Conservation (phyloP, 1,140 invertebrate genomes). For the Musca domestica region DNA sequence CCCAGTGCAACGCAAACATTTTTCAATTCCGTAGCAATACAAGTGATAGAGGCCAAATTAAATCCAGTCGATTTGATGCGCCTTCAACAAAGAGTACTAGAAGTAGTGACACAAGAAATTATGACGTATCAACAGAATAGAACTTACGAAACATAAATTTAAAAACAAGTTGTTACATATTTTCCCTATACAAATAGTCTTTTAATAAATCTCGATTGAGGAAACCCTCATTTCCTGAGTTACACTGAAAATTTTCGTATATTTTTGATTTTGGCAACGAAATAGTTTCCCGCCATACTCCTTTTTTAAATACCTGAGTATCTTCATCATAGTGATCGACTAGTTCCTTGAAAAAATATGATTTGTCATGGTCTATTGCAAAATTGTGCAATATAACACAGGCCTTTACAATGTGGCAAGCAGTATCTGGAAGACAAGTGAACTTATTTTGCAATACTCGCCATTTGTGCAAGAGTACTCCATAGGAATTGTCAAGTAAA, state of each 20-base stretch:
- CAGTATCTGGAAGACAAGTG: background rate
- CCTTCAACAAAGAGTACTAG: conserved; percentile 6
- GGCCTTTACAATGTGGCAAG: background rate
- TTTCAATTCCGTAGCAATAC: background rate
- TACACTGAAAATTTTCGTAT: background rate
- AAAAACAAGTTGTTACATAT: background rate
- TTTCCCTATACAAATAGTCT: conserved; percentile 9
- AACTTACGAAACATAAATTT: too few relatives aligned
- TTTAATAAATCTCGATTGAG: conserved; percentile 13
- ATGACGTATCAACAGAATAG: conserved; percentile 2
- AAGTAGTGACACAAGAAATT: conserved; percentile 7
- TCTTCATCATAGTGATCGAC: conserved; percentile 4
- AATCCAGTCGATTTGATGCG: background rate
- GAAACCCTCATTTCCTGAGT: background rate
- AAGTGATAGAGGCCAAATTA: conserved; percentile 4
- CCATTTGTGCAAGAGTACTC: background rate
- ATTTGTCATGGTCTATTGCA: background rate
- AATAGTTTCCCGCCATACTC: background rate
- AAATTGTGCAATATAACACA: conserved; percentile 1
- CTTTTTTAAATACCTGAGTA: background rate
- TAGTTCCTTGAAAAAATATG: background rate
- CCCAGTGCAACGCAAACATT: conserved; percentile 1
- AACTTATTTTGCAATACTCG: conserved; percentile 5
- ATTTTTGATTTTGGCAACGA: background rate
- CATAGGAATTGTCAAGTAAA: background rate